Base-by-base conservation (phyloP, 2,113 vertebrate species). In the Engraulis encrasicolus region DNA sequence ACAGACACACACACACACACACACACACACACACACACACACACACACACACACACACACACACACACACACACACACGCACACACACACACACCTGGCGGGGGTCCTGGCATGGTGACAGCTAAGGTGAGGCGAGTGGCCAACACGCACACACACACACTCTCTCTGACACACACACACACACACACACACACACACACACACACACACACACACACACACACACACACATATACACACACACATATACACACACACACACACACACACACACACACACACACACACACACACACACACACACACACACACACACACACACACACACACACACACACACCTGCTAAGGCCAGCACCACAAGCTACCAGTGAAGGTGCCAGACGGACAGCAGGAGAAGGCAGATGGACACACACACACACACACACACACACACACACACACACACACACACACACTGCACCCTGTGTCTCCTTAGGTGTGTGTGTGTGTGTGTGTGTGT, bases 71-170 rank as follows among this genome's bases (percentile, higher is more conserved):
- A 71, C 45, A 17, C 83, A 80, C 48, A n/a, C 52, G 45, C 11
- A 50, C 6, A 36, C 66, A 85, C 79, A 85, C 79, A 81, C 34
- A 54, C 45, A 82, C 34, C 18, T n/a, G n/a, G n/a, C n/a, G n/a
- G n/a, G n/a, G n/a, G n/a, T n/a, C n/a, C n/a, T n/a, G n/a, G n/a
- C n/a, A n/a, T n/a, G n/a, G n/a, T n/a, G n/a, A n/a, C n/a, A n/a
- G n/a, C n/a, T n/a, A n/a, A n/a, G n/a, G n/a, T n/a, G n/a, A n/a
- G n/a, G n/a, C n/a, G n/a, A n/a, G n/a, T n/a, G n/a, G n/a, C n/a
- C n/a, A n/a, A 52, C 50, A 18, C 5, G 2, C 6, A 52, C 50
- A 7, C 12, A 12, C 50, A 52, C 12, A 52, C 50, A 52, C 2
- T 18, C 50, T 18, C 17, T 18, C 11, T 3, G 15, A 52, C 50